phyloP scores from a whole-genome alignment of 2,797 vertebrate species.

The Hemibagrus guttatus region DNA sequence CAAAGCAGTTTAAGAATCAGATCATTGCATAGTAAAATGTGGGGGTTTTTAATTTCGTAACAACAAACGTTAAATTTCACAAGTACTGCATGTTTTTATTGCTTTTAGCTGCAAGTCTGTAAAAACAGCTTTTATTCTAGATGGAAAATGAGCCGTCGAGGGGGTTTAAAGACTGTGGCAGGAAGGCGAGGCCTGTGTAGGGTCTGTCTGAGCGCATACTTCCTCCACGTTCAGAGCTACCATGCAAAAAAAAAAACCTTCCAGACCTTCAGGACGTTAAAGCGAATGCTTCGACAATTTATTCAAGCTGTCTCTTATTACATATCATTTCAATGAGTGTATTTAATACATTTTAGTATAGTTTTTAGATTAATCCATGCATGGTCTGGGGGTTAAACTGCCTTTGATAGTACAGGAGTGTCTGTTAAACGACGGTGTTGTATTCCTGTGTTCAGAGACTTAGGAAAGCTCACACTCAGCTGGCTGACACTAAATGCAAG shows the following conservation, averaged over 20 bases:
- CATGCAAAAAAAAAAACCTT: conserved; percentile 72
- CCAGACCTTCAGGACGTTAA: conserved; percentile 51
- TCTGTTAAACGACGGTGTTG: conserved; percentile 39
- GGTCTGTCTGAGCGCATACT: conserved; percentile 61
- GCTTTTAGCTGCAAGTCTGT: conserved; percentile 63
- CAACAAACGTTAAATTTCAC: background rate
- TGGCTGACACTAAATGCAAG: conserved; percentile 72
- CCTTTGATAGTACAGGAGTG: background rate
- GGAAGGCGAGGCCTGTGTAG: conserved; percentile 59
- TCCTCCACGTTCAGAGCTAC: conserved; percentile 69
- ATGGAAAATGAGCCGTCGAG: conserved; percentile 42
- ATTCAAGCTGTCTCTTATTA: background rate
- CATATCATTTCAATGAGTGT: background rate
- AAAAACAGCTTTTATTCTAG: conserved; percentile 74
- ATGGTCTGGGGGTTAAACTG: background rate
- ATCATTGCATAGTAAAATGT: background rate
- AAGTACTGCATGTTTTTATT: conserved; percentile 15
- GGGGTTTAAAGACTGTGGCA: conserved; percentile 52
- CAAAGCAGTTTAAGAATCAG: background rate
- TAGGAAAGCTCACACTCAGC: conserved; percentile 64
- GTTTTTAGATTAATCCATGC: background rate
- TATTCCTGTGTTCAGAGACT: conserved; percentile 50
- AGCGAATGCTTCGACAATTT: background rate
- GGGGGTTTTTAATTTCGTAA: background rate
- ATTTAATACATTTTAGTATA: background rate